Evolutionary conservation across 30 jellyfish, hydroid and myxozoan species (phyloP).

Genomic region (Euphysa ruthae): DNA sequence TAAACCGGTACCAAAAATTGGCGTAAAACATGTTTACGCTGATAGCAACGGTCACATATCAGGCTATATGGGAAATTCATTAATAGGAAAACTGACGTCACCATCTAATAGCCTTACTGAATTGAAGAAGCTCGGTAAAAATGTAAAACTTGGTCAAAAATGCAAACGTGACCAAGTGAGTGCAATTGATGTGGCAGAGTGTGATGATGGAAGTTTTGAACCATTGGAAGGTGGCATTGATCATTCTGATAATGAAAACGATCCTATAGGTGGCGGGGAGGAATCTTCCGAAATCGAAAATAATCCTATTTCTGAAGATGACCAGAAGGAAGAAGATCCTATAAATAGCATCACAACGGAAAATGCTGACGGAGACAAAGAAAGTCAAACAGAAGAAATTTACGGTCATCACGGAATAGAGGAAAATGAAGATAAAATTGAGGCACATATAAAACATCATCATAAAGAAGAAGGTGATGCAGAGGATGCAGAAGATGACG

Average conservation of each 20-base stretch:
- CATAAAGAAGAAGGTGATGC: background rate
- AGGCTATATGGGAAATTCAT: slow-evolving; percentile 6
- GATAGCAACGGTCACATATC: slow-evolving; percentile 20
- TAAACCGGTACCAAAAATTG: background rate
- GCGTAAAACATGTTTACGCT: slow-evolving; percentile 15
- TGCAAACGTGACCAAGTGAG: slow-evolving; percentile 14
- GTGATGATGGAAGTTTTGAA: slow-evolving; percentile 2
- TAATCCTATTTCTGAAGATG: background rate
- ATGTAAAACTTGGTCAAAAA: slow-evolving; percentile 8
- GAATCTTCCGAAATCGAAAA: background rate
- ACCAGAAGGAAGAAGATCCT: slow-evolving; percentile 20
- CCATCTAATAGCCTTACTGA: slow-evolving; percentile 16
- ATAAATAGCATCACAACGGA: slow-evolving; percentile 24
- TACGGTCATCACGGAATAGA: slow-evolving; percentile 10
- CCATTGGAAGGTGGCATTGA: background rate
- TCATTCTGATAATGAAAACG: too few species aligned
- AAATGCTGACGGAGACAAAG: slow-evolving; percentile 28
- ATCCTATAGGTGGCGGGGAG: background rate
- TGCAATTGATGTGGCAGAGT: slow-evolving; percentile 18
- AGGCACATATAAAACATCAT: background rate
- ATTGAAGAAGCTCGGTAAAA: slow-evolving; percentile 19
- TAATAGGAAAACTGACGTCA: slow-evolving; percentile 15
- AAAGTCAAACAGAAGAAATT: slow-evolving; percentile 24
- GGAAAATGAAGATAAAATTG: background rate
- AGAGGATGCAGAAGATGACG: slow-evolving; percentile 10